Base-by-base conservation (phyloP, 2,888 invertebrate genomes). In the Euplexia lucipara region DNA sequence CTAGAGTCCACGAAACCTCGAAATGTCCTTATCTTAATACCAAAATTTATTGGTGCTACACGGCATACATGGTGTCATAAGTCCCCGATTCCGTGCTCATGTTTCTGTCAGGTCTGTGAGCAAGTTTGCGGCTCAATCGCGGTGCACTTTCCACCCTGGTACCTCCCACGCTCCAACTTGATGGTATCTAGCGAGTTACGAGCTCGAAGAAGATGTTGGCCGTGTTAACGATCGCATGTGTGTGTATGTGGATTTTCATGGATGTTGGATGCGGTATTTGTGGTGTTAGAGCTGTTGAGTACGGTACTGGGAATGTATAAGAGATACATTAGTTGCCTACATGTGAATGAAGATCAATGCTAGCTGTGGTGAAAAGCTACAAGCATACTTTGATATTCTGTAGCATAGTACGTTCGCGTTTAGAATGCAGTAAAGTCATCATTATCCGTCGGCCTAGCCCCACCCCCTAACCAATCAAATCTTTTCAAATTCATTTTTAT, bases 11-110 rank as follows among this genome's bases (percentile, higher is more conserved):
- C 74, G 58, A n/a, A 58, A 52, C 39, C 69, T 72, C 77, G 70
- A 75, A 78, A 75, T 78, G 75, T 64, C 64, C 85, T 88, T 88
- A 88, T 88, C 89, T 88, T 85, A 88, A 88, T 88, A 79, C 81
- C 78, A 67, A 83, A 82, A 86, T 89, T 86, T 88, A 88, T 85
- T 66, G 79, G 70, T 75, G 69, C 64, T 61, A 82, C 75, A 75
- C 54, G 54, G 53, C 70, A 76, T 79, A 81, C 80, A 74, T 77
- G 83, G 74, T 78, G 81, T 87, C 90, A 89, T 91, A 91, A 91
- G 86, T 91, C 84, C 85, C 81, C 74, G 74, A 72, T 63, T 76
- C 67, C 67, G 79, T 78, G 81, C 57, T 82, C 75, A 75, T 81
- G 81, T 81, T 62, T 56, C 66, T 82, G 82, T 81, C 82, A 67